phyloP scores from a whole-genome alignment of 2,888 invertebrate species.

The Pollenia angustigena region DNA sequence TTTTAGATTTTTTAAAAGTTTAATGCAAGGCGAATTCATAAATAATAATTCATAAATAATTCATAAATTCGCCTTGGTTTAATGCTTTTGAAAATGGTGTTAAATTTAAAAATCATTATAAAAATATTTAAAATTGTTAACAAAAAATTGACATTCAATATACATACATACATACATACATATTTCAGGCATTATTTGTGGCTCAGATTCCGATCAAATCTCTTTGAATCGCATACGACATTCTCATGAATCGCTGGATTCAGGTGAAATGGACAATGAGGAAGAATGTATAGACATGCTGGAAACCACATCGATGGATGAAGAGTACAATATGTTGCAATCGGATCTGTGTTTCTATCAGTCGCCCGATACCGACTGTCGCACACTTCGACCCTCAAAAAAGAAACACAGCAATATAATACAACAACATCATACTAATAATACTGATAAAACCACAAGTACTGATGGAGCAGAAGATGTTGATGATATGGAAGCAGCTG shows the following conservation, averaged over 20 bases:
- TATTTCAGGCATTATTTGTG: constrained; percentile 85
- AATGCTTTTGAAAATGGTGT: too few relatives aligned
- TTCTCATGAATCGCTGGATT: constrained; percentile 91
- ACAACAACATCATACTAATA: constrained; percentile 73
- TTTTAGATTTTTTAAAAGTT: too few relatives aligned
- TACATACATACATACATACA: too few relatives aligned
- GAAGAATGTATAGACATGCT: constrained; percentile 85
- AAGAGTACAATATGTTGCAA: constrained; percentile 83
- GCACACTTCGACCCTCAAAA: constrained; percentile 81
- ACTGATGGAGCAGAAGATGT: constrained; percentile 70
- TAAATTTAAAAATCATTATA: too few relatives aligned
- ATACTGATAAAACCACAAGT: constrained; percentile 72
- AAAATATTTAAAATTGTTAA: constrained; percentile 17
- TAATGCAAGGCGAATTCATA: too few relatives aligned
- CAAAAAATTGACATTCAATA: not conserved
- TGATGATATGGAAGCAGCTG: constrained; percentile 5
- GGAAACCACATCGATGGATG: constrained; percentile 84
- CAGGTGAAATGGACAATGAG: constrained; percentile 87
- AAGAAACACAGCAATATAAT: constrained; percentile 77
- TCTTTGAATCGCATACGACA: constrained; percentile 85
- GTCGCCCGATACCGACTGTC: constrained; percentile 82
- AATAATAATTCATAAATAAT: too few relatives aligned
- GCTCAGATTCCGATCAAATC: constrained; percentile 84
- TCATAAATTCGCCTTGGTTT: too few relatives aligned
- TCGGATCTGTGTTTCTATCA: constrained; percentile 83